Base-by-base conservation (phyloP, 2,113 vertebrate genomes). In the Urocynchramus pylzowi region DNA sequence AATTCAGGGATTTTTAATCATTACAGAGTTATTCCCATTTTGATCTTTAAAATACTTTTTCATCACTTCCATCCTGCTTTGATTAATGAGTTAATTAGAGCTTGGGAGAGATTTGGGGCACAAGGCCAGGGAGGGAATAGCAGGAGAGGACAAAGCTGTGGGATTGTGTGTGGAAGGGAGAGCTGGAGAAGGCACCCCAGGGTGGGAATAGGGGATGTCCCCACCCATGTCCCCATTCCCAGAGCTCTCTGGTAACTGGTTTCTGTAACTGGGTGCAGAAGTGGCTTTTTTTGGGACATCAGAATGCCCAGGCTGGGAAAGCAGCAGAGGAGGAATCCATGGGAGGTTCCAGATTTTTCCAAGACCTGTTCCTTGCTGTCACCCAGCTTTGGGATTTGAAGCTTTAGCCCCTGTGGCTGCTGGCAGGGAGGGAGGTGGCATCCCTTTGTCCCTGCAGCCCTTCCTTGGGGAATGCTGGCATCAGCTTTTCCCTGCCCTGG, bases 241-340 rank as follows among this genome's bases (percentile, higher is more conserved):
- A 4, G 31, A 8, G 56, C 4, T 26, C 41, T 45, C 33, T 44
- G 57, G 16, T 15, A 5, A 5, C 6, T 16, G 21, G 8, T 79
- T 79, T 23, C 17, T 41, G 16, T 27, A 4, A 11, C 2, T 83
- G 73, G 37, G 10, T 13, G 41, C 50, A 54, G 28, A 54, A 57
- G 0, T 37, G 4, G 10, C 30, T 60, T 2, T 1, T 20, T 9
- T 13, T 11, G 11, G 50, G 41, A 28, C 30, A 26, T 22, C 2
- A 3, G 20, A 13, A 12, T 10, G 16, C 24, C 45, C 61, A 21
- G 37, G 53, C 7, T 63, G 75, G 19, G 26, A 44, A 50, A 52
- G 22, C 65, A n/a, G 53, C 63, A 77, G 65, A 33, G 59, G 26
- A 53, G 37, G 56, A 39, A 28, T 24, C 45, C 1, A 1, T 6